A percentile compares a stretch with the other conserved stretches of the same genome.
Conservation (phyloP, 2,888 invertebrate species). For the Proisotoma minuta region DNA sequence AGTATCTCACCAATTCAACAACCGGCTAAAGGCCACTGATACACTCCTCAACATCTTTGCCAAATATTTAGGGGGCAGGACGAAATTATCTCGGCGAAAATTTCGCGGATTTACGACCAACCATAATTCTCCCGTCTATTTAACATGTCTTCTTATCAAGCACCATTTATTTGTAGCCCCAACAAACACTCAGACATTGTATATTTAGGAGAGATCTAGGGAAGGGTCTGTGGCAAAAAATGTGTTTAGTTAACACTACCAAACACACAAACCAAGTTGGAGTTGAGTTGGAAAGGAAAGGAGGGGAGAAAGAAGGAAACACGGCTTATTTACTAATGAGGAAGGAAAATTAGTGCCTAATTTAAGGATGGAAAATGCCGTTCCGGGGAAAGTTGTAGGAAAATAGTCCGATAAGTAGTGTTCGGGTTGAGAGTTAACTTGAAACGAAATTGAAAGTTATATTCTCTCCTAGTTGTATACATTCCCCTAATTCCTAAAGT, state of each 20-base stretch:
- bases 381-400: not conserved
- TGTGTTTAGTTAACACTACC: too few species aligned
- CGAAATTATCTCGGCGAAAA: conserved; percentile 6
- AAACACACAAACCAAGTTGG: too few species aligned
- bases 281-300: not conserved
- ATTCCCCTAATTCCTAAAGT: conserved; percentile 22
- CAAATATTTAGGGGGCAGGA: too few species aligned
- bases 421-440: not conserved
- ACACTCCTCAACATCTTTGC: too few species aligned
- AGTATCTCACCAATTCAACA: conserved; percentile 3
- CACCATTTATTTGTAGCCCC: too few species aligned
- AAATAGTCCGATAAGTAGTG: not conserved
- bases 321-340: not conserved
- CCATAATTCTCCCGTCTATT: conserved; percentile 12
- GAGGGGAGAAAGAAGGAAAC: not conserved
- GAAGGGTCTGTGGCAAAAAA: too few species aligned
- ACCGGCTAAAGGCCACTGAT: too few species aligned
- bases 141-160: too few species aligned
- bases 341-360: conserved; percentile 4
- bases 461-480: conserved; percentile 13
- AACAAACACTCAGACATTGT: too few species aligned
- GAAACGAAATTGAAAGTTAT: conserved; percentile 23
- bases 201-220: too few species aligned
- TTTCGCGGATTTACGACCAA: conserved; percentile 8
- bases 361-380: not conserved